Evolutionary conservation across 2,888 invertebrate species (phyloP), one percentile per base, ranked within the genome.

Genomic region (Meta bourneti): DNA sequence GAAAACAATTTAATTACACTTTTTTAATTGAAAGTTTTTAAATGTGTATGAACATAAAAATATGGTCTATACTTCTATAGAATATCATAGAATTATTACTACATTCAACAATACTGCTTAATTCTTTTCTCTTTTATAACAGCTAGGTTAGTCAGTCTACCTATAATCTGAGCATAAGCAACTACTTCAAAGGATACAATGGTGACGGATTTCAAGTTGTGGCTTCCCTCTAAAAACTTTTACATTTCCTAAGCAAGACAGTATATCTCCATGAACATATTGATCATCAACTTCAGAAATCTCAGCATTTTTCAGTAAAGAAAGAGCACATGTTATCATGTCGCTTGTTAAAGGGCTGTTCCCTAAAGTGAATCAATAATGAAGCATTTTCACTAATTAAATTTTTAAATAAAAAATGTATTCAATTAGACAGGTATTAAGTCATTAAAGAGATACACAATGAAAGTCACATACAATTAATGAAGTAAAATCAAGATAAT

Each of bases 171-270:
- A 5, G 11, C 61, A 49, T 4, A 16, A 13, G 6, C 8, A 80
- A 61, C 49, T n/a, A 8, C 9, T 49, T 72, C 16, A 90, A 91
- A 91, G 90, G 90, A 91, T 91, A 91, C 86, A 82, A 48, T 86
- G 82, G 48, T 91, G 86, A 48, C 77, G 52, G 16, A 91, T 91
- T 34, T 91, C 86, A 52, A 91, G 75, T 70, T 86, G 54, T 8
- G 77, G 75, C 20, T 91, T 86, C 34, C 86, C 86, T 77, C 70
- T 91, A n/a, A 81, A 80, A 2, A 86, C 54, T 9, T 86, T 86
- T 6, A 91, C 86, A 75, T 52, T 77, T 54, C 90, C 86, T 16
- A 91, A 52, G 48, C 86, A 91, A n/a, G 70, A 75, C 19, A 91
- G 54, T n/a, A 78, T 49, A 81, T 91, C 90, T 16, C 86, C 90